These are phyloP conservation scores for Melanotaenia duboulayi DNA, from an alignment of 2,113 vertebrate genomes.

Conservation along the genomic window DNA sequence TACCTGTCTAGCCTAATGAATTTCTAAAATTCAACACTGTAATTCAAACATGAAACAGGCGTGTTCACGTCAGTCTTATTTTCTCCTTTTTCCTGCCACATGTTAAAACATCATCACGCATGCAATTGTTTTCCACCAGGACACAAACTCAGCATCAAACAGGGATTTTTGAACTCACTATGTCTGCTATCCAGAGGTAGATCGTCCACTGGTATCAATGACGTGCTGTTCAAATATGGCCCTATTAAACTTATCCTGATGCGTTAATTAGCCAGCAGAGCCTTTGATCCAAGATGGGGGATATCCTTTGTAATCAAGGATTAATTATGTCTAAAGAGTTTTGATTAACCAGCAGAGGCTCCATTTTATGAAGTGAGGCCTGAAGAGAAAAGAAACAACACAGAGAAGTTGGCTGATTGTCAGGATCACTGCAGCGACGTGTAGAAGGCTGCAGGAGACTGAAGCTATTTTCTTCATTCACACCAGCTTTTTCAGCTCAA, in stretches of 20 bases:
- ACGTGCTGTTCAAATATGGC: conserved; percentile 42
- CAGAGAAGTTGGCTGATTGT: neutral
- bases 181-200: conserved; percentile 32
- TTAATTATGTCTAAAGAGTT: conserved; percentile 58
- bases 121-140: no score
- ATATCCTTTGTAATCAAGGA: conserved; percentile 68
- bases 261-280: conserved; percentile 57
- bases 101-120: no score
- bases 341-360: conserved; percentile 52
- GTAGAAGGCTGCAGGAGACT: neutral
- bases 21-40: no score
- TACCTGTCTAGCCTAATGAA: no score
- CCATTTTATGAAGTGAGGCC: conserved; percentile 15
- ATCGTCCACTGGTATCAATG: conserved; percentile 34
- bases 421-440: neutral
- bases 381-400: conserved; percentile 21
- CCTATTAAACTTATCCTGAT: conserved; percentile 30
- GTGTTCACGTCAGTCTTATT: no score
- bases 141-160: no score
- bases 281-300: conserved; percentile 57
- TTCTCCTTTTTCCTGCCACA: no score
- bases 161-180: no score
- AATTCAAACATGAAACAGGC: no score
- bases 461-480: no score
- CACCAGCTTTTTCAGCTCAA: no score